These are phyloP conservation scores for Hypomecis punctinalis DNA, from an alignment of 2,888 invertebrate genomes.

Conservation along the genomic window DNA sequence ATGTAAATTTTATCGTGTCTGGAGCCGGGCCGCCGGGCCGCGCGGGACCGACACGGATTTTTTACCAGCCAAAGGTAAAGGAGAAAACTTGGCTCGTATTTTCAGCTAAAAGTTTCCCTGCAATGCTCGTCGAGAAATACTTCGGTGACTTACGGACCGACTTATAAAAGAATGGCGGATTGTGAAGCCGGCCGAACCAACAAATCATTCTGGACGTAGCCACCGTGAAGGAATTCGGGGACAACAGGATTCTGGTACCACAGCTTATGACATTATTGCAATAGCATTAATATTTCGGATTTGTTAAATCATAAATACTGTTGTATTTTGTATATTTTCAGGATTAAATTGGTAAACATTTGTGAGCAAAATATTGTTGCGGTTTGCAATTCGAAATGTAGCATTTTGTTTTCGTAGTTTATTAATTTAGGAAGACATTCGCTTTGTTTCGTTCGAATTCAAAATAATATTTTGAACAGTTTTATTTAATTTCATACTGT, in stretches of 20 bases:
- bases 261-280: slow-evolving; percentile 13
- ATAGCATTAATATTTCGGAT: neutral
- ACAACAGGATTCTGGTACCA: slow-evolving; percentile 35
- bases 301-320: no score
- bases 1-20: slow-evolving; percentile 83
- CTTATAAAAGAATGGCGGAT: slow-evolving; percentile 74
- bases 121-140: slow-evolving; percentile 75
- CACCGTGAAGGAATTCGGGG: slow-evolving; percentile 53
- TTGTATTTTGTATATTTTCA: no score
- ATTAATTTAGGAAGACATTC: no score
- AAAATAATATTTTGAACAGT: no score
- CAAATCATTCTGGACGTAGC: slow-evolving; percentile 66
- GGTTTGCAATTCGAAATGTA: no score
- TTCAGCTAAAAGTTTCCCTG: slow-evolving; percentile 77
- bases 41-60: slow-evolving; percentile 69
- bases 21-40: slow-evolving; percentile 66
- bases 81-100: slow-evolving; percentile 80
- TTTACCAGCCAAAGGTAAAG: slow-evolving; percentile 73
- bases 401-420: no score
- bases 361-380: no score
- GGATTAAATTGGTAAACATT: no score
- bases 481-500: no score
- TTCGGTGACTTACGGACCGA: slow-evolving; percentile 76
- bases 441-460: no score
- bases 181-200: slow-evolving; percentile 60